Conservation (phyloP, 2,113 vertebrate genomes). For the Thinocorus orbignyianus region DNA sequence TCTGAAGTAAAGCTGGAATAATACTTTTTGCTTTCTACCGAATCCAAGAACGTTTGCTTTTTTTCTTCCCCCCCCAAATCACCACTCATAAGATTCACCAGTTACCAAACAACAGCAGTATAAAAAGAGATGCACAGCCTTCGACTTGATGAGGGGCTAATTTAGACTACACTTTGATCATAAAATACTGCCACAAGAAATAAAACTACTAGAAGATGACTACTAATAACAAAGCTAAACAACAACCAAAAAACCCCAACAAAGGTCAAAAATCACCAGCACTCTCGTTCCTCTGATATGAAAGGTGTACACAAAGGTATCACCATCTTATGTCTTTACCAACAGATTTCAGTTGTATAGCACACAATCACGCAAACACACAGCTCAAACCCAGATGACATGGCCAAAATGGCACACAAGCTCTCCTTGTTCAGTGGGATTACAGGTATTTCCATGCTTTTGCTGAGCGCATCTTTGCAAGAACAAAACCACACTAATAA, state of each 20-base stretch:
- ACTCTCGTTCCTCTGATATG: not conserved
- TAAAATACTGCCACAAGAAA: not conserved
- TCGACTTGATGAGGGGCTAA: not conserved
- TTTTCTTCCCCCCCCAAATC: not conserved
- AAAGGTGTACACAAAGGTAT: not conserved
- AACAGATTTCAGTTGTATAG: not conserved
- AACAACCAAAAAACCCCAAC: not conserved
- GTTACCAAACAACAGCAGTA: not conserved
- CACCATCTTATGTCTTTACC: not conserved
- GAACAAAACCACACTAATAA: not conserved
- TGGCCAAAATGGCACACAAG: not conserved
- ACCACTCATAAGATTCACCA: not conserved
- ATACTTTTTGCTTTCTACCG: not conserved
- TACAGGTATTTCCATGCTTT: not conserved
- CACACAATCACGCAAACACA: not conserved
- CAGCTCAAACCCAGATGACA: not conserved
- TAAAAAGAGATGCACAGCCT: not conserved
- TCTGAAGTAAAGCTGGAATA: not conserved
- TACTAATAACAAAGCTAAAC: not conserved
- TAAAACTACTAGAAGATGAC: not conserved
- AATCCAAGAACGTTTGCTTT: not conserved
- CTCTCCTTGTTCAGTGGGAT: not conserved
- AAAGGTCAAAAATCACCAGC: not conserved
- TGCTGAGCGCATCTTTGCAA: not conserved
- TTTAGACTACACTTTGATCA: not conserved